Evolutionary conservation across 2,888 invertebrate species (phyloP).

Genomic region (Drosophila vallismaia): DNA sequence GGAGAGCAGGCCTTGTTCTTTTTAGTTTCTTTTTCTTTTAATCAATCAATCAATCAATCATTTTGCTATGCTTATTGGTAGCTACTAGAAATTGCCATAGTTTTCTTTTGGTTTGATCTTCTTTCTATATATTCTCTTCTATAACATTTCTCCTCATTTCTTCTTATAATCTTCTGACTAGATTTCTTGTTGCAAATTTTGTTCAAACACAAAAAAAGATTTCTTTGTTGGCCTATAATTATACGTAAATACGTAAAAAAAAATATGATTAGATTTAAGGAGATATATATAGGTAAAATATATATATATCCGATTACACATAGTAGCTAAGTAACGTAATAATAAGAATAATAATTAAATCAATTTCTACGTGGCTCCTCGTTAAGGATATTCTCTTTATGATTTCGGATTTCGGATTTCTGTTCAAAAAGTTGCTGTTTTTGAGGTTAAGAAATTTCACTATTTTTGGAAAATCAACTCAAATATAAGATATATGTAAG

Average conservation of each 20-base stretch:
- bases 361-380: conserved; percentile 19
- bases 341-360: conserved; percentile 31
- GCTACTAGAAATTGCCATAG: conserved; percentile 22
- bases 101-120: conserved; percentile 12
- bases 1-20: conserved; percentile 13
- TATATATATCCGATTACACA: conserved; percentile 15
- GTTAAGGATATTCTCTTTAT: neutral
- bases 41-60: conserved; percentile 4
- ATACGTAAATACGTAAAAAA: conserved; percentile 50
- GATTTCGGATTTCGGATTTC: conserved; percentile 1
- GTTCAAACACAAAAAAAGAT: conserved; percentile 65
- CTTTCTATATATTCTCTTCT: conserved; percentile 1
- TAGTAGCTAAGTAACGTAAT: conserved; percentile 34
- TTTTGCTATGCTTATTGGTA: conserved; percentile 13
- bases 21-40: neutral
- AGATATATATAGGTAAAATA: conserved; percentile 26
- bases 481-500: conserved; percentile 7
- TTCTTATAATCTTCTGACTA: conserved; percentile 62
- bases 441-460: conserved; percentile 2
- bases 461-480: conserved; percentile 17
- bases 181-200: conserved; percentile 75
- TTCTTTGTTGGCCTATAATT: conserved; percentile 53
- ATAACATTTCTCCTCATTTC: conserved; percentile 6
- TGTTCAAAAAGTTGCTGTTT: conserved; percentile 4
- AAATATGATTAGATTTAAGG: conserved; percentile 35